Evolutionary conservation across 2,113 vertebrate species (phyloP).

Genomic region (Dryoscopus gambensis): DNA sequence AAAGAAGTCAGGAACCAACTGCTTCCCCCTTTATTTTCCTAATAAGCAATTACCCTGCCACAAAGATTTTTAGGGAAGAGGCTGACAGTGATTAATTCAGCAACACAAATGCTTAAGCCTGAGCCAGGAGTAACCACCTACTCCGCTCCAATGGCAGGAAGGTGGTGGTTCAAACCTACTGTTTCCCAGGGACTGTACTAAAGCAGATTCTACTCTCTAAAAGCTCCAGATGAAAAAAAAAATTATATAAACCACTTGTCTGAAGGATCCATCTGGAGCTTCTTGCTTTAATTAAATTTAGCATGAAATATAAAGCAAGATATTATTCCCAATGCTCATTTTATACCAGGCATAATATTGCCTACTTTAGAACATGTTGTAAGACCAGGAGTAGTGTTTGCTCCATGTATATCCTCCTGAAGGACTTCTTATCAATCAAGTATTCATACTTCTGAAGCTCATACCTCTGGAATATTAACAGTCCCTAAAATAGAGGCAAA

Average conservation of each 20-base stretch:
- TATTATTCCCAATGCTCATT: background rate
- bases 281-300: constrained; percentile 5
- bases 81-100: background rate
- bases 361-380: background rate
- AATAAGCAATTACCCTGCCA: background rate
- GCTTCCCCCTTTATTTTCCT: background rate
- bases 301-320: background rate
- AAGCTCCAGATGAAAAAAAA: background rate
- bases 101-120: background rate
- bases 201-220: background rate
- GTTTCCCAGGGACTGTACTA: background rate
- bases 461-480: background rate
- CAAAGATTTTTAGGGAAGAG: background rate
- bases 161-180: background rate
- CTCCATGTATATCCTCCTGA: background rate
- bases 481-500: background rate
- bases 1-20: background rate
- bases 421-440: background rate
- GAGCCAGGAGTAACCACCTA: background rate
- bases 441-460: no score
- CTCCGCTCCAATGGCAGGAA: background rate
- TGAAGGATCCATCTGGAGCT: background rate
- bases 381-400: background rate
- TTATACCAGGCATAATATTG: background rate
- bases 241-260: background rate